Conservation (phyloP, 2,888 invertebrate species). For the Conchocele bisecta region DNA sequence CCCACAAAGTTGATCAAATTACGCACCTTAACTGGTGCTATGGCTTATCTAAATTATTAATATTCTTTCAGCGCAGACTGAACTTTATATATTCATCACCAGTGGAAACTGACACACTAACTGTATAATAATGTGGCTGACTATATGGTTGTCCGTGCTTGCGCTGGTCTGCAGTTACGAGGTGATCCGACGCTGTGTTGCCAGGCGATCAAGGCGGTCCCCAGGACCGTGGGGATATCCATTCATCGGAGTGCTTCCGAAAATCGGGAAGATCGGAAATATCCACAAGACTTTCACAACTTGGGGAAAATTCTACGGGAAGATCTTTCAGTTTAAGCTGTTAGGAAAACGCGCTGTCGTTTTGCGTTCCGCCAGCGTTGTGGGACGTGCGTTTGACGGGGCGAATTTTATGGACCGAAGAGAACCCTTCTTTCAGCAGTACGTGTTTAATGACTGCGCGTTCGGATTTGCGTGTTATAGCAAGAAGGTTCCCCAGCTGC, state of each 20-base stretch:
- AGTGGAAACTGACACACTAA: too few relatives aligned
- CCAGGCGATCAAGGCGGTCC: too few relatives aligned
- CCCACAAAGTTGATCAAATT: too few relatives aligned
- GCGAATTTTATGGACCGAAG: conserved; percentile 23
- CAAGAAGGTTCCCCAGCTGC: conserved; percentile 33
- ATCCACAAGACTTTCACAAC: conserved; percentile 47
- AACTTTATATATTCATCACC: too few relatives aligned
- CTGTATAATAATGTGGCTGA: too few relatives aligned
- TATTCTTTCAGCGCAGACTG: too few relatives aligned
- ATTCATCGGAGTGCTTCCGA: conserved; percentile 38
- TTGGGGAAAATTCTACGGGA: conserved; percentile 42
- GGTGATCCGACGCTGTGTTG: too few relatives aligned
- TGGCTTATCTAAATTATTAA: too few relatives aligned
- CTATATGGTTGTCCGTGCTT: too few relatives aligned
- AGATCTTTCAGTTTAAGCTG: conserved; percentile 38
- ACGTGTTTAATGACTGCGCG: conserved; percentile 42
- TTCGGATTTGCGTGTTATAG: conserved; percentile 47
- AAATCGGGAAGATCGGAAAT: conserved; percentile 28
- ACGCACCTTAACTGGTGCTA: too few relatives aligned
- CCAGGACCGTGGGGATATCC: conserved; percentile 49
- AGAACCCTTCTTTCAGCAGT: conserved; percentile 47
- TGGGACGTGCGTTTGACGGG: conserved; percentile 30
- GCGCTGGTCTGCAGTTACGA: too few relatives aligned
- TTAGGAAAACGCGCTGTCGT: conserved; percentile 43
- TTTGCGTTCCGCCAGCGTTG: conserved; percentile 39